Evolutionary conservation across 2,797 vertebrate genomes (phyloP).

Genomic region (Parambassis ranga): DNA sequence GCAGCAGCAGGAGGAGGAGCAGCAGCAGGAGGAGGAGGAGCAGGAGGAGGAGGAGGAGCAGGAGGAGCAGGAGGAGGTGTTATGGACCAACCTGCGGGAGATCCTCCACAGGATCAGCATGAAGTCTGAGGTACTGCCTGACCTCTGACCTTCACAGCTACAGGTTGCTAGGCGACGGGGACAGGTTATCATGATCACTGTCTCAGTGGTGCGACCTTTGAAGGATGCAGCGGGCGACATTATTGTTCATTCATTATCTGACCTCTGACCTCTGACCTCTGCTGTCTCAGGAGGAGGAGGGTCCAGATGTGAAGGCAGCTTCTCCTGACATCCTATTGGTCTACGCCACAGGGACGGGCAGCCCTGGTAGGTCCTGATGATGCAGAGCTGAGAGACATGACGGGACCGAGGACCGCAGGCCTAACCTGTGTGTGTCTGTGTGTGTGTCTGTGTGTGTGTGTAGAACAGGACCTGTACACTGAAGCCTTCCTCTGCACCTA

Average conservation of each 20-base stretch:
- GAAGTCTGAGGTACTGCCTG: constrained; percentile 85
- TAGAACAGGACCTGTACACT: constrained; percentile 88
- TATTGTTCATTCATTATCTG: neutral
- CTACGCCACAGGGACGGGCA: constrained; percentile 82
- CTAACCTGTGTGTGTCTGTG: too few species aligned
- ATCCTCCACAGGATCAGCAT: constrained; percentile 86
- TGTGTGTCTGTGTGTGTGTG: constrained; percentile 20
- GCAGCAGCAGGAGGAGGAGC: neutral
- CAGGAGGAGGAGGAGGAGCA: constrained; percentile 82
- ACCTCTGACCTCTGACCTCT: neutral
- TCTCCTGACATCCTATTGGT: constrained; percentile 88
- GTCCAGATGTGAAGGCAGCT: constrained; percentile 72
- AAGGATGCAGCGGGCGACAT: too few species aligned
- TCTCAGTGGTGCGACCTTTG: too few species aligned
- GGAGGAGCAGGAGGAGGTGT: constrained; percentile 85
- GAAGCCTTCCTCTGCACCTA: constrained; percentile 95
- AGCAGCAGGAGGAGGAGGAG: neutral
- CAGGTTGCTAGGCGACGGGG: too few species aligned
- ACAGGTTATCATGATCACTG: too few species aligned
- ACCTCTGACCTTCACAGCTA: neutral
- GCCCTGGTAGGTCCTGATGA: constrained; percentile 69
- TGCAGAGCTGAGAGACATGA: too few species aligned
- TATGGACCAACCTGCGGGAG: constrained; percentile 85
- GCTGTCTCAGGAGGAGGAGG: constrained; percentile 58
- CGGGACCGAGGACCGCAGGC: too few species aligned